phyloP scores from a whole-genome alignment of 2,797 vertebrate genomes.

The Clarias laeviceps region DNA sequence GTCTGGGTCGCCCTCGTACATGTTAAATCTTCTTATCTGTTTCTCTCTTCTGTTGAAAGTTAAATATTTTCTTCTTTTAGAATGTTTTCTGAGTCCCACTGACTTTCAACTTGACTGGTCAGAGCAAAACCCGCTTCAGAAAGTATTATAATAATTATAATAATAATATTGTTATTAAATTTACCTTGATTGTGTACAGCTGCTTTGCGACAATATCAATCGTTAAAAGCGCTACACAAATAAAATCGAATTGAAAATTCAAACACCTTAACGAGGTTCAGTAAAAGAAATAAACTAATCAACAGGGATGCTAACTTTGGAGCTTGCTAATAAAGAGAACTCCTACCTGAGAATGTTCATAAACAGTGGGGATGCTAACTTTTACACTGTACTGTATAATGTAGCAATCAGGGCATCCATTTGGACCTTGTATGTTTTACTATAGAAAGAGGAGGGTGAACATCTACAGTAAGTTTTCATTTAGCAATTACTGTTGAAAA shows the following conservation, averaged over 20 bases:
- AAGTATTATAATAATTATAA: no score
- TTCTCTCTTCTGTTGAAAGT: background rate
- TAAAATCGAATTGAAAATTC: no score
- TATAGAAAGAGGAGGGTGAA: background rate
- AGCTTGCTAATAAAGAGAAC: background rate
- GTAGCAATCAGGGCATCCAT: background rate
- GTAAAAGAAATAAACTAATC: background rate
- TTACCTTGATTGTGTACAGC: no score
- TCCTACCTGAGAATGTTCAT: background rate
- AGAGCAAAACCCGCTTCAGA: background rate
- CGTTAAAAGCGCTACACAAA: no score
- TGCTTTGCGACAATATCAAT: no score
- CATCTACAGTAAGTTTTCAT: background rate
- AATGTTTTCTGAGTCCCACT: background rate
- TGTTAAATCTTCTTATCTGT: background rate
- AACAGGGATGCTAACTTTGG: background rate
- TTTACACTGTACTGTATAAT: background rate
- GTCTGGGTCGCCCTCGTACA: background rate
- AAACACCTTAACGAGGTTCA: background rate
- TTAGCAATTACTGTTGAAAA: background rate
- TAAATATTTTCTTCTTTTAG: background rate
- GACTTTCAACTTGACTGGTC: no score
- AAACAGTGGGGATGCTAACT: background rate
- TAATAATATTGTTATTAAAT: background rate
- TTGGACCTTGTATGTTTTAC: background rate